phyloP scores from a whole-genome alignment of 2,888 invertebrate species.

The Acanthosepion lycidas region DNA sequence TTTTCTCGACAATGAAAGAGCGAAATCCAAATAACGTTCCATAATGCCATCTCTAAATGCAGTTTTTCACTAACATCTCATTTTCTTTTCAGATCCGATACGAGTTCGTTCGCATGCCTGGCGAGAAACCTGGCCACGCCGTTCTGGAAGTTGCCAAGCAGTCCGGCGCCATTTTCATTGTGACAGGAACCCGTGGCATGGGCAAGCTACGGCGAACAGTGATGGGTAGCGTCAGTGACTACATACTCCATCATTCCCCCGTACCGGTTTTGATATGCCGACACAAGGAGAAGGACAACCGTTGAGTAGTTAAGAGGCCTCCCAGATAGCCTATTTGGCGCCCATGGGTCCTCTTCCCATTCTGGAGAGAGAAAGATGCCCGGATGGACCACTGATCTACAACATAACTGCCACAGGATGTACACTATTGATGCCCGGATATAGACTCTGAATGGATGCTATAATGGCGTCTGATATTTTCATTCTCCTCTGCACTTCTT shows the following conservation, averaged over 20 bases:
- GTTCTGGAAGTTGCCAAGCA: conserved; percentile 58
- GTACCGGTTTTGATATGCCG: conserved; percentile 59
- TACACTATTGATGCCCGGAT: neutral
- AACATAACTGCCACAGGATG: neutral
- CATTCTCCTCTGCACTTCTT: neutral
- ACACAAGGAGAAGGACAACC: conserved; percentile 51
- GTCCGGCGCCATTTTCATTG: conserved; percentile 58
- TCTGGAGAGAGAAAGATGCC: neutral
- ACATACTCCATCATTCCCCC: conserved; percentile 62
- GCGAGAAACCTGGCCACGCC: conserved; percentile 61
- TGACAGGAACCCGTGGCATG: conserved; percentile 63
- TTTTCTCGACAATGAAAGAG: no score
- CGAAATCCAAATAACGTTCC: no score
- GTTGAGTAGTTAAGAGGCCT: neutral
- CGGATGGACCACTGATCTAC: neutral
- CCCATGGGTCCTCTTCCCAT: neutral
- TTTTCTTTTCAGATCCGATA: conserved; percentile 55
- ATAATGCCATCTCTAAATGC: no score
- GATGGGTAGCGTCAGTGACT: conserved; percentile 64
- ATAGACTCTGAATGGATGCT: neutral
- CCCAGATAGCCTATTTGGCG: neutral
- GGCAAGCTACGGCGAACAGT: conserved; percentile 61
- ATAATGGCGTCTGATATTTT: neutral
- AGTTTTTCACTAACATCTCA: neutral
- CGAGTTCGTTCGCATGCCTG: conserved; percentile 57